Conservation (phyloP, 2,797 vertebrate genomes). For the Anabas testudineus region DNA sequence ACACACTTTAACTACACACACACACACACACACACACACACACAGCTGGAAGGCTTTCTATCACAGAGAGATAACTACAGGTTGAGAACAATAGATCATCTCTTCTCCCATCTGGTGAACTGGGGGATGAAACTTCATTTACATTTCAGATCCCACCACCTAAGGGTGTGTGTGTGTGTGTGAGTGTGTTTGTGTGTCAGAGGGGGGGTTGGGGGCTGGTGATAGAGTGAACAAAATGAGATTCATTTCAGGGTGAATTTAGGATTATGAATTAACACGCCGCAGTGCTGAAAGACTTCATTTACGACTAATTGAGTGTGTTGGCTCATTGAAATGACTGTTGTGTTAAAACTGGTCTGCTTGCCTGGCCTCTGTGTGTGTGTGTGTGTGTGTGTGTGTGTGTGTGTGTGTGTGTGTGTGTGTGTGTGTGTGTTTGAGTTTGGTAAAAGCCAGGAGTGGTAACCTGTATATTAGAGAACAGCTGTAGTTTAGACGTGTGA, state of each 20-base stretch:
- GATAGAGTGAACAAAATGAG: slow-evolving; percentile 68
- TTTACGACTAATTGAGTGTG: slow-evolving; percentile 78
- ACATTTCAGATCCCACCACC: slow-evolving; percentile 79
- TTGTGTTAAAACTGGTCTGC: slow-evolving; percentile 64
- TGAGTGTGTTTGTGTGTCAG: slow-evolving; percentile 37
- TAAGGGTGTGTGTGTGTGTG: slow-evolving; percentile 63
- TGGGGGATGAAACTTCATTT: slow-evolving; percentile 80
- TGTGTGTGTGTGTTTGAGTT: slow-evolving; percentile 26
- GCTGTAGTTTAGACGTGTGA: slow-evolving; percentile 68
- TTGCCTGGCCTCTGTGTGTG: slow-evolving; percentile 39
- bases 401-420: slow-evolving; percentile 16
- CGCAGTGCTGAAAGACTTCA: slow-evolving; percentile 78
- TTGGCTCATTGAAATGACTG: slow-evolving; percentile 72
- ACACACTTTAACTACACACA: slow-evolving; percentile 12
- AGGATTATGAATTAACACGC: slow-evolving; percentile 82
- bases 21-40: slow-evolving; percentile 40
- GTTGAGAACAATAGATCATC: slow-evolving; percentile 83
- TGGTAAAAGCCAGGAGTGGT: slow-evolving; percentile 48
- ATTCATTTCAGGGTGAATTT: slow-evolving; percentile 83
- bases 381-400: slow-evolving; percentile 22
- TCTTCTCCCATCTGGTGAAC: slow-evolving; percentile 85
- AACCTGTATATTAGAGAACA: slow-evolving; percentile 66
- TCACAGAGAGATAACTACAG: slow-evolving; percentile 78
- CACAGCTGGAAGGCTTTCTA: slow-evolving; percentile 75
- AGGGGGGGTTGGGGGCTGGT: neutral